Evolutionary conservation across 2,113 vertebrate genomes (phyloP), one percentile per base, ranked within the genome.

Genomic region (Paradoxurus hermaphroditus): DNA sequence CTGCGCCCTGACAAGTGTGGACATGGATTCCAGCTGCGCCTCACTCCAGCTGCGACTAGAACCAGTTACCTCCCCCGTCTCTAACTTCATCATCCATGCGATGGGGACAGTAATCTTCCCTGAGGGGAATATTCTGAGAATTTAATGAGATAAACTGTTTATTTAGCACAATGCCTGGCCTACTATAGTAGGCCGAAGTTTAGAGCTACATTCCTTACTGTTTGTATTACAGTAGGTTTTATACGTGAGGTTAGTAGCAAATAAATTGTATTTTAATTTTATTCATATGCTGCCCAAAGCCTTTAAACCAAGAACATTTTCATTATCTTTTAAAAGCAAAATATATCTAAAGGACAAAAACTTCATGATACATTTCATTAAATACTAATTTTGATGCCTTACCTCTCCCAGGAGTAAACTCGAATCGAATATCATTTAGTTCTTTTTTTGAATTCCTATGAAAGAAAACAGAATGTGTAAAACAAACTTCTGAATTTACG

Each of bases 351-450:
- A 95, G 44, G 41, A 49, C 39, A 92, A 63, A 96, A 90, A 62
- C 62, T 46, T 91, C 62, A 75, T 2, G 9, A 62, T 23, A 73
- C 10, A 83, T 11, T 87, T 91, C 70, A 78, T 15, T 44, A 91
- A 63, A 49, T 27, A 78, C 59, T 27, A 92, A 92, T 81, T 86
- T 59, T 89, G 44, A 91, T 51, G 73, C 31, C 99, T 99, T 70
- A 99, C 99, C 99, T 99, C 99, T 99, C 85, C 99, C 99, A 93
- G 99, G 99, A 98, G 99, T 99, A 94, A 99, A 99, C 98, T 99
- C 99, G 98, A 99, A 99, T 98, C 99, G 99, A 97, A 99, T 99
- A 98, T 99, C 99, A 93, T 99, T 99, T 82, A 99, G 99, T 97
- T 99, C 99, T 98, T 99, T 99, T 99, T 99, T 99, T 93, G 99